Conservation (phyloP, 2,797 vertebrate species). For the Anguilla megastoma region DNA sequence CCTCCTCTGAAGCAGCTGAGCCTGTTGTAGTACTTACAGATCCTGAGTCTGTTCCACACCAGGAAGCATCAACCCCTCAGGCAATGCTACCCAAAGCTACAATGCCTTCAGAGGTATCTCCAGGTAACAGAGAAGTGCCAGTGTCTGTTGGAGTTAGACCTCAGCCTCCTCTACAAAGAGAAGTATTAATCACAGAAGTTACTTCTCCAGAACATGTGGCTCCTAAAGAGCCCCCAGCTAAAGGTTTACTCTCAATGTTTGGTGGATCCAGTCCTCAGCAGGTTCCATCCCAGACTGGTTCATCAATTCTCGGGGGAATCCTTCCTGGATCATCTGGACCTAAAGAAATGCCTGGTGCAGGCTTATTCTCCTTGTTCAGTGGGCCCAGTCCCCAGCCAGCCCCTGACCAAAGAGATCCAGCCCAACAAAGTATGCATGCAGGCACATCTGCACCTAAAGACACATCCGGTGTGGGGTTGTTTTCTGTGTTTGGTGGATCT, state of each 20-base stretch:
- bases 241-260: conserved; percentile 73
- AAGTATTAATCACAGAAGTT: conserved; percentile 40
- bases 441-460: conserved; percentile 64
- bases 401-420: conserved; percentile 52
- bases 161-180: conserved; percentile 44
- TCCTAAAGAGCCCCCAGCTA: conserved; percentile 62
- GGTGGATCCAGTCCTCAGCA: conserved; percentile 60
- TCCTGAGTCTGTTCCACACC: background rate
- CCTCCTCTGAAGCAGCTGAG: conserved; percentile 13
- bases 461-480: conserved; percentile 66
- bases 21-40: background rate
- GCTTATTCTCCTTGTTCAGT: conserved; percentile 85
- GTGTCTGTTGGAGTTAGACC: conserved; percentile 38
- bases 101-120: conserved; percentile 33
- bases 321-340: conserved; percentile 68
- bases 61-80: conserved; percentile 27
- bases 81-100: conserved; percentile 34
- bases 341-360: conserved; percentile 68
- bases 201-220: conserved; percentile 56
- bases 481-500: conserved; percentile 73
- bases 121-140: conserved; percentile 27
- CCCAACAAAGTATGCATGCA: conserved; percentile 41
- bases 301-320: conserved; percentile 62
- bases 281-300: conserved; percentile 16
- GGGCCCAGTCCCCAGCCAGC: conserved; percentile 60